Base-by-base conservation (phyloP, 2,888 invertebrate genomes). In the Caenorhabditis drosophilae region DNA sequence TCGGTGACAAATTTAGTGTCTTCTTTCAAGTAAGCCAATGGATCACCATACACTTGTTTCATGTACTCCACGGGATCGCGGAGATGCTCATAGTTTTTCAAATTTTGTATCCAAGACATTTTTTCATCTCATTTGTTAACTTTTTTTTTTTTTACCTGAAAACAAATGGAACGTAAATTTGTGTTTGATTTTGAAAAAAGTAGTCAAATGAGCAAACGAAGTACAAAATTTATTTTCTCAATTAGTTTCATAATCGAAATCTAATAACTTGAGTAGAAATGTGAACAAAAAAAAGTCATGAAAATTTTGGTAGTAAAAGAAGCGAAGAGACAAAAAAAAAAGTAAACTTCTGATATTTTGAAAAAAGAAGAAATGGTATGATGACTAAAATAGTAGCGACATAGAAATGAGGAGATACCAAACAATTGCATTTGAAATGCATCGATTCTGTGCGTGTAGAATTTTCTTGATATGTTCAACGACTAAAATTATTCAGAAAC, bases 11-110 rank as follows among this genome's bases (percentile, higher is more conserved):
- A 80, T 47, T 80, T 69, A 1, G 75, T 66, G 35, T 64, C 68
- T 31, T 80, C 79, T 41, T 62, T 59, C n/a, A 78, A 40, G 42
- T 76, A 74, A 2, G 76, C 76, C 38, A 75, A 45, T 3, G 79
- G 75, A 55, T 79, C 79, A 15, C 79, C 79, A 51, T 79, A 79
- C 0, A 77, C 75, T 67, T 75, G 55, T 53, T 75, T 72, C 78
- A 79, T 77, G 53, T 79, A 79, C 51, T 75, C 79, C n/a, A 72
- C 59, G 9, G 75, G 70, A 27, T 75, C 70, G 15, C 68, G 63
- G 15, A 79, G 49, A 22, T 75, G 73, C 51, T 79, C 74, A 57
- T 71, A 77, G 44, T 77, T 76, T 58, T 79, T 79, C 42, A 77
- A 53, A 49, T 76, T 77, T 61, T 75, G 73, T 36, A 78, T 71